Evolutionary conservation across 37 sponge, comb jelly and placozoan species (phyloP).

Genomic region (Ianthella basta): DNA sequence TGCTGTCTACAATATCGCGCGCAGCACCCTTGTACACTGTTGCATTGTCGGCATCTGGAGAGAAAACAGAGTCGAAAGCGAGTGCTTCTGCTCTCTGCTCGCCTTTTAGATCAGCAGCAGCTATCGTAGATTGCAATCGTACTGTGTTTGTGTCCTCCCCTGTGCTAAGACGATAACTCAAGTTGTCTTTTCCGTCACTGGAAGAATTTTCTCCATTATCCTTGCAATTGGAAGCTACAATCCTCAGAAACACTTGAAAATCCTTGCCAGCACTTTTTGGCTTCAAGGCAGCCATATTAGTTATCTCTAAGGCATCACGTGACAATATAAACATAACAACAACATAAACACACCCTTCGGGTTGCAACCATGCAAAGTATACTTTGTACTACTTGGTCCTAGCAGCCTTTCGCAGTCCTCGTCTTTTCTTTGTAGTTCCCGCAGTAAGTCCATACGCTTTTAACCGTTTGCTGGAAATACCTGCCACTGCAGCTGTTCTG

Average conservation of each 20-base stretch:
- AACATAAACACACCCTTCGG: not conserved
- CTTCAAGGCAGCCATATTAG: constrained; percentile 1
- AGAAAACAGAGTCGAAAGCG: constrained; percentile 50
- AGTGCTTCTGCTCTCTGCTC: not conserved
- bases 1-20: constrained; percentile 62
- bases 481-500: too few species aligned
- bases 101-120: not conserved
- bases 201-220: not conserved
- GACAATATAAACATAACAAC: not conserved
- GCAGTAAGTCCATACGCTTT: too few species aligned
- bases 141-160: not conserved
- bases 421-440: not conserved
- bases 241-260: constrained; percentile 11
- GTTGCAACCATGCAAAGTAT: too few species aligned
- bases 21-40: constrained; percentile 50
- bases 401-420: not conserved
- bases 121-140: not conserved
- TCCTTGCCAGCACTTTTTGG: not conserved
- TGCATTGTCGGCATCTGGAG: not conserved
- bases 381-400: too few species aligned
- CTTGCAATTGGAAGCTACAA: not conserved
- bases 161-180: not conserved
- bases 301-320: not conserved
- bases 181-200: not conserved
- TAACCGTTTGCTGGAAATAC: too few species aligned